A percentile compares a stretch with the other conserved stretches of the same genome.
These are phyloP conservation scores for Zaprionus obscuricornis DNA, from an alignment of 2,888 invertebrate species.

Conservation along the genomic window DNA sequence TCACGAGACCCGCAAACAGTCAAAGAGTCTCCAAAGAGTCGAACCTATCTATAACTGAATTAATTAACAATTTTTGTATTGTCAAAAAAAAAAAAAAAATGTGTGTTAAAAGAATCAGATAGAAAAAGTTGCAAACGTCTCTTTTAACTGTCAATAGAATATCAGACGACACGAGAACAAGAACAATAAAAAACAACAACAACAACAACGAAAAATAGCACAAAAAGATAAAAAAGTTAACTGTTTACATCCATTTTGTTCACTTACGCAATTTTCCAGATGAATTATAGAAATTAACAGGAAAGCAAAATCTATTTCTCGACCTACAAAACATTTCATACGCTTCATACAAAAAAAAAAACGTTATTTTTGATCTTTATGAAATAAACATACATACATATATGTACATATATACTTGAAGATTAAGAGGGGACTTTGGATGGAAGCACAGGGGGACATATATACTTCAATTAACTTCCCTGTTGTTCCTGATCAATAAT, in stretches of 20 bases:
- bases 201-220: background rate
- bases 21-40: too few species aligned
- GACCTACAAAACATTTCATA: too few species aligned
- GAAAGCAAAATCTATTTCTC: slow-evolving; percentile 1
- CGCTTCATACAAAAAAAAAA: too few species aligned
- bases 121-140: slow-evolving; percentile 31
- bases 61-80: too few species aligned
- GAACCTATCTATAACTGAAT: slow-evolving; percentile 29
- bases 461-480: too few species aligned
- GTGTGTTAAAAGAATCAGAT: background rate
- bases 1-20: slow-evolving; percentile 49
- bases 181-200: background rate
- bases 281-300: slow-evolving; percentile 5
- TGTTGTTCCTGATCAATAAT: too few species aligned
- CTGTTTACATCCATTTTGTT: slow-evolving; percentile 43
- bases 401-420: too few species aligned
- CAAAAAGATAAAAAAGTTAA: slow-evolving; percentile 23
- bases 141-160: too few species aligned
- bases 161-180: slow-evolving; percentile 20
- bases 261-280: slow-evolving; percentile 21
- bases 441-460: too few species aligned
- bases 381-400: too few species aligned
- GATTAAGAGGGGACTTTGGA: too few species aligned
- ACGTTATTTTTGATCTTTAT: too few species aligned
- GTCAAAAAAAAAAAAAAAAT: slow-evolving; percentile 5